Evolutionary conservation across 2,797 vertebrate genomes (phyloP), one percentile per base, ranked within the genome.

Genomic region (Liparis tanakae): DNA sequence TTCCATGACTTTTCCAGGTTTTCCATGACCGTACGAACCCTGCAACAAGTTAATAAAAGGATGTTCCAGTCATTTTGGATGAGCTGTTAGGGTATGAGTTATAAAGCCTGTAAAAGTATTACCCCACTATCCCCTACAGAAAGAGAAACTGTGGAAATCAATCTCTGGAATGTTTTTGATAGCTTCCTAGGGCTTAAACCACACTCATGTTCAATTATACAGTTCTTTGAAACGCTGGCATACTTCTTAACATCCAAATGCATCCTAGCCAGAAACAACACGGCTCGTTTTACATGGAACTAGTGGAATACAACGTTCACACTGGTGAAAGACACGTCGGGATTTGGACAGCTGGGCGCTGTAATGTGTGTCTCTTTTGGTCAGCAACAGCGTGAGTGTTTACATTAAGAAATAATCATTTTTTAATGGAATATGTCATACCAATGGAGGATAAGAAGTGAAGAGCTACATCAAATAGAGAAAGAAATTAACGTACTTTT

Each of bases 111-210:
- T 3, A 69, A 51, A 43, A 25, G 18, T 56, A 51, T 67, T 43
- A 50, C n/a, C 18, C 63, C 17, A 36, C 18, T 22, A 37, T 43
- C 54, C 66, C 66, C 37, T 39, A 54, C 41, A 67, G 76, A 68
- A 78, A 75, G 48, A 78, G 55, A 63, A 74, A 81, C 25, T 48
- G 53, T 44, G 56, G 66, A 67, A 65, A 55, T 39, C 57, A 64
- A 85, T 82, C 66, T 72, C 15, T 79, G 75, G 78, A 84, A 83
- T 81, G 76, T 78, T 87, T 87, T 78, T 70, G 56, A 77, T 67
- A 68, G 58, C 76, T 79, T 72, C 65, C 74, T 25, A 72, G 74
- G 79, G 72, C 53, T 57, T 22, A 79, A 83, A 83, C 76, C 73
- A 18, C 66, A 63, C 66, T 88, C 57, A 62, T 55, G 60, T 61